Conservation (phyloP, 2,797 vertebrate species). For the Zenarchopterus dispar region DNA sequence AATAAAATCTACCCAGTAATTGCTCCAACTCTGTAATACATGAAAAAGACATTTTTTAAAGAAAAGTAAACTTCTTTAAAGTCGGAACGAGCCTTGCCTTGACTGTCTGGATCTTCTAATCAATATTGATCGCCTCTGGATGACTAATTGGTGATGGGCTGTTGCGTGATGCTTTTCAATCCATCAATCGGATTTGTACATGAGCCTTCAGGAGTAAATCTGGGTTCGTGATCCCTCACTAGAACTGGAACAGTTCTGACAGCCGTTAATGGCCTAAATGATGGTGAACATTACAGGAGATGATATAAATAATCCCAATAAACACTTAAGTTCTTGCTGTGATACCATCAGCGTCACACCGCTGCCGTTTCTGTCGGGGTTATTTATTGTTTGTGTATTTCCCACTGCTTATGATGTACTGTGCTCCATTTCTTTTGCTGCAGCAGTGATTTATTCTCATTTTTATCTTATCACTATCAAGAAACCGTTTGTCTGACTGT, state of each 20-base stretch:
- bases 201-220: no score
- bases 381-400: background rate
- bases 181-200: no score
- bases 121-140: no score
- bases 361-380: no score
- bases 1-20: background rate
- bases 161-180: background rate
- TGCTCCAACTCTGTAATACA: no score
- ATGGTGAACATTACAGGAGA: background rate
- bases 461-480: no score
- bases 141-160: constrained; percentile 1
- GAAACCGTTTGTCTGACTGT: no score
- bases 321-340: background rate
- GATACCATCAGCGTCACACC: background rate
- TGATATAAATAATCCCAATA: constrained; percentile 8
- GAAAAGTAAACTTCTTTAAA: no score
- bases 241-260: background rate
- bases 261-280: constrained; percentile 5
- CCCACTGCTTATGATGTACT: background rate
- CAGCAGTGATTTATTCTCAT: constrained; percentile 11
- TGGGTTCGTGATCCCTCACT: background rate
- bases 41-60: no score
- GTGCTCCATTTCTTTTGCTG: background rate
- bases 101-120: no score
- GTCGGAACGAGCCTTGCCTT: no score